A percentile compares a stretch with the other conserved stretches of the same genome.
phyloP scores from a whole-genome alignment of 2,113 vertebrate species.

The Piprites chloris region DNA sequence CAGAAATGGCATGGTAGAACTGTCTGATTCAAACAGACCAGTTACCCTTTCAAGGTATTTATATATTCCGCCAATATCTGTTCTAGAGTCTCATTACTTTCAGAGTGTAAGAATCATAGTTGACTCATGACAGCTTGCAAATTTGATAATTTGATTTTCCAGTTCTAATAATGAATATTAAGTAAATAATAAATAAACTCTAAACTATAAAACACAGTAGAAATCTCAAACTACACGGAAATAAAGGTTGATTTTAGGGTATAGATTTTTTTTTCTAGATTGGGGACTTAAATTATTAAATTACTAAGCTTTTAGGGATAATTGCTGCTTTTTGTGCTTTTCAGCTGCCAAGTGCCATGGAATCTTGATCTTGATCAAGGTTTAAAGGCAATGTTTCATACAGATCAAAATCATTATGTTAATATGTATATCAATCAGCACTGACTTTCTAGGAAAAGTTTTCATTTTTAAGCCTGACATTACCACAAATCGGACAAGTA shows the following conservation, averaged over 20 bases:
- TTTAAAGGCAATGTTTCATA: background rate
- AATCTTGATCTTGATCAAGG: background rate
- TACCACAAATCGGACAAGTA: background rate
- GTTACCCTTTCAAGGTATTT: background rate
- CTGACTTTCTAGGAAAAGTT: background rate
- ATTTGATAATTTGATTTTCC: background rate
- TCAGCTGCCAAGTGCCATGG: background rate
- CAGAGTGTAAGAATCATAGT: background rate
- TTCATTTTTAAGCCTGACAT: background rate
- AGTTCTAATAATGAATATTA: background rate
- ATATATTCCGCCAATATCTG: background rate
- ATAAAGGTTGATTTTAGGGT: background rate
- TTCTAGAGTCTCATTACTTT: background rate
- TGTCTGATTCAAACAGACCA: background rate
- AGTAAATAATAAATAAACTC: background rate
- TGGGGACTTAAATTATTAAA: background rate
- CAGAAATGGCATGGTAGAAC: background rate
- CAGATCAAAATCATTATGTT: background rate
- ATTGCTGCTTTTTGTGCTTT: background rate
- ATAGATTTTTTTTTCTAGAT: background rate
- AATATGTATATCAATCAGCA: background rate
- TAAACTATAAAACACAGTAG: background rate
- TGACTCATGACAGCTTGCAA: background rate
- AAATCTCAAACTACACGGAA: background rate
- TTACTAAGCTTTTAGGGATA: background rate